Conservation (phyloP, 2,888 invertebrate genomes). For the Apamea anceps region DNA sequence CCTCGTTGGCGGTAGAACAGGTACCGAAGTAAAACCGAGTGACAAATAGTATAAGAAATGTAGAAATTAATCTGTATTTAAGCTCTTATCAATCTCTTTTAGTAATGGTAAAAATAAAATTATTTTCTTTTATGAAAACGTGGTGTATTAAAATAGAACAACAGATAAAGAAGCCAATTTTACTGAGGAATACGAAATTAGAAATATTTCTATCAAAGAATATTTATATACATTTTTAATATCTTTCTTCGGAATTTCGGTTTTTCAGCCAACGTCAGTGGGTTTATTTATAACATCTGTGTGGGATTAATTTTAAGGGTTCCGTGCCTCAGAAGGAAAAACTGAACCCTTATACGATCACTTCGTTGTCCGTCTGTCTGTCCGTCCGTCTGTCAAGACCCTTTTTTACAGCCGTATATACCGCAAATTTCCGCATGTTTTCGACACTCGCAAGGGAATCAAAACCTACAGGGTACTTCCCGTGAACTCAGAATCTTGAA, state of each 20-base stretch:
- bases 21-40: neutral
- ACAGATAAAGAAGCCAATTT: conserved; percentile 31
- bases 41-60: neutral
- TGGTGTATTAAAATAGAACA: conserved; percentile 19
- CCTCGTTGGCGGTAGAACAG: neutral
- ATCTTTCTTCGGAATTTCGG: neutral
- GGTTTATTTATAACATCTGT: neutral
- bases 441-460: too few relatives aligned
- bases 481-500: too few relatives aligned
- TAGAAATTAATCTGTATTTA: conserved; percentile 18
- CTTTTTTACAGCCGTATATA: too few relatives aligned
- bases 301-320: neutral
- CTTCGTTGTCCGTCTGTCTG: too few relatives aligned
- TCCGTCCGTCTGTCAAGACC: too few relatives aligned
- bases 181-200: conserved; percentile 23
- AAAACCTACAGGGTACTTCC: too few relatives aligned
- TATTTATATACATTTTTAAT: conserved; percentile 16
- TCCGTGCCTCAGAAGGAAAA: too few relatives aligned
- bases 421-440: too few relatives aligned
- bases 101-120: conserved; percentile 12
- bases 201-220: conserved; percentile 3
- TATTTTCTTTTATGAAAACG: conserved; percentile 15
- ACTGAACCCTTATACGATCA: too few relatives aligned
- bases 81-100: conserved; percentile 8
- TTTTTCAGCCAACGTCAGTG: neutral